Evolutionary conservation across 1,140 invertebrate species (phyloP), one percentile per base, ranked within the genome.

Genomic region (Dufourea novaeangliae): DNA sequence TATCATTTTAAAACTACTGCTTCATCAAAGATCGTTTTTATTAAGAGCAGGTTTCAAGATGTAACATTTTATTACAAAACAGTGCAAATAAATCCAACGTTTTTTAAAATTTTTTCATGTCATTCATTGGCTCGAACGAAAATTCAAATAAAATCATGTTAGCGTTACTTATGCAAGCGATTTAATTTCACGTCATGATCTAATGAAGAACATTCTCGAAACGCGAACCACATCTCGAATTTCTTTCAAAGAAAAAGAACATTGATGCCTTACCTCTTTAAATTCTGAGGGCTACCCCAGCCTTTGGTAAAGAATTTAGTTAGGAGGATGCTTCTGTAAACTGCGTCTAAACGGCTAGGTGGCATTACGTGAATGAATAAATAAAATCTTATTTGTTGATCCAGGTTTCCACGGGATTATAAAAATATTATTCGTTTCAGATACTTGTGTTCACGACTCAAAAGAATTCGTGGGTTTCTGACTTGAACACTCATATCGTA

Each of bases 231-330:
- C 41, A 52, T 25, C 32, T 29, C 1, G 11, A n/a, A 17, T 8
- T 59, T 25, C 2, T 32, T 41, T 56, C 41, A 22, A 12, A 0
- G 25, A 1, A 71, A 77, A 14, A 67, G 17, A 10, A 29, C 20
- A 4, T 37, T 0, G 17, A 12, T 41, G 2, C n/a, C 59, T 84
- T 93, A 98, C 98, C 96, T 96, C 92, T 96, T 95, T 44, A 99
- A 94, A 93, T 97, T 96, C 87, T 98, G 96, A 10, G 98, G 97
- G 85, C 96, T 96, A 10, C 98, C 98, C 98, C 98, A 99, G 81
- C 98, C 98, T 94, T 98, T 97, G 0, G 96, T 96, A 90, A 99
- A 99, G 91, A 99, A 98, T 91, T 97, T 97, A 1, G 97, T 97
- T 50, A 99, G 92, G 29, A 99, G 93, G 88, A 99, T 94, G 89